Evolutionary conservation across 92 coral and sea anemone species (phyloP).

Genomic region (Muricea muricata): DNA sequence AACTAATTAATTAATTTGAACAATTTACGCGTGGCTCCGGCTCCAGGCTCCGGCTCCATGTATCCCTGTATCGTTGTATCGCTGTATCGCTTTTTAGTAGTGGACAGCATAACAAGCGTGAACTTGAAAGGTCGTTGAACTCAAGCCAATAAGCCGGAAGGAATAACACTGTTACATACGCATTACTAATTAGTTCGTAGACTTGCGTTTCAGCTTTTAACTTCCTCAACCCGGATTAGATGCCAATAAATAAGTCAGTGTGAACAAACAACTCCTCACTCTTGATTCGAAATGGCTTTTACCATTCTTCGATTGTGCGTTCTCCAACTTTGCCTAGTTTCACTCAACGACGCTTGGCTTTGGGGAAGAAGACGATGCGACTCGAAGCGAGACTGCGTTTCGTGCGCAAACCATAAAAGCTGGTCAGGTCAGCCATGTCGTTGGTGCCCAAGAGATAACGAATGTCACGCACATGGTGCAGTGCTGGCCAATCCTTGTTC

Average conservation of each 20-base stretch:
- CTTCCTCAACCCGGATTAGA: too few relatives aligned
- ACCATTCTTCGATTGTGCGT: neutral
- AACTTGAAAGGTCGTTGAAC: too few relatives aligned
- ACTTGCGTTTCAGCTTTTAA: neutral
- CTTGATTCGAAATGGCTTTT: neutral
- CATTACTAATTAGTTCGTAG: too few relatives aligned
- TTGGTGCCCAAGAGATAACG: slow-evolving; percentile 68
- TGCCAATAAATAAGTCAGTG: too few relatives aligned
- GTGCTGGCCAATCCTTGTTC: slow-evolving; percentile 54
- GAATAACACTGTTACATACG: too few relatives aligned
- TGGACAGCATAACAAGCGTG: too few relatives aligned
- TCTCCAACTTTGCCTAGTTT: neutral
- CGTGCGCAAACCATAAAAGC: slow-evolving; percentile 43
- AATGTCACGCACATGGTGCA: slow-evolving; percentile 61
- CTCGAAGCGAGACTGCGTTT: slow-evolving; percentile 15
- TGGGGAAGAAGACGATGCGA: neutral
- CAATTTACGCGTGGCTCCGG: too few relatives aligned
- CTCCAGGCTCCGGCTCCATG: too few relatives aligned
- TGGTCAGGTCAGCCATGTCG: slow-evolving; percentile 45
- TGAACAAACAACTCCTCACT: neutral
- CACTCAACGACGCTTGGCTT: neutral
- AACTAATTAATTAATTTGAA: too few relatives aligned
- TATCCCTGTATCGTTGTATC: too few relatives aligned
- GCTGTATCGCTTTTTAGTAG: too few relatives aligned
- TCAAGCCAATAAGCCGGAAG: too few relatives aligned